Conservation (phyloP, 2,797 vertebrate species). For the Erethizon dorsatum region DNA sequence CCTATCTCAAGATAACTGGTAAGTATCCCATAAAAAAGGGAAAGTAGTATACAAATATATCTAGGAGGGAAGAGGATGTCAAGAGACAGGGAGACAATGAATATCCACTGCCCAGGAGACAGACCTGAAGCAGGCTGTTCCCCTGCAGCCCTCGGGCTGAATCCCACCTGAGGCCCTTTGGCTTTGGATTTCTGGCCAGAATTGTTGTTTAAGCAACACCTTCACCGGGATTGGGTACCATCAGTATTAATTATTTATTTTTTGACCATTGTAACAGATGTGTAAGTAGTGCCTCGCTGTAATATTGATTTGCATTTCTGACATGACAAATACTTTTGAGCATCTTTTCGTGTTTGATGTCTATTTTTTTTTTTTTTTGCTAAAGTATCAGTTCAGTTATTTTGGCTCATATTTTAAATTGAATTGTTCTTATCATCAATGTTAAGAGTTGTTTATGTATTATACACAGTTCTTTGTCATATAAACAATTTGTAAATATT, state of each 20-base stretch:
- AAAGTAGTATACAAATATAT: neutral
- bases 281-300: neutral
- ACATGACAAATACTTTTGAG: neutral
- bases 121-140: neutral
- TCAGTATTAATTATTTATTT: neutral
- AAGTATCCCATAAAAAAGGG: neutral
- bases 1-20: neutral
- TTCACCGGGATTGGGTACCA: neutral
- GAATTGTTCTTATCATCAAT: neutral
- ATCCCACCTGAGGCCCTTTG: accelerated
- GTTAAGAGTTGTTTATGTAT: neutral
- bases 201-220: neutral
- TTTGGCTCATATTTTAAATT: neutral
- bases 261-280: neutral
- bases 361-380: neutral
- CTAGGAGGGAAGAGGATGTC: neutral
- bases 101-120: neutral
- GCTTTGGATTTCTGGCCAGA: neutral
- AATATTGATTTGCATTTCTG: neutral
- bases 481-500: neutral
- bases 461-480: neutral
- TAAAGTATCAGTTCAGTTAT: neutral
- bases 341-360: neutral
- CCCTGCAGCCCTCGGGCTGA: neutral
- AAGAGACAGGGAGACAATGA: neutral